These are phyloP conservation scores for Coenobita brevimanus DNA, from an alignment of 1,140 invertebrate species.

Conservation along the genomic window DNA sequence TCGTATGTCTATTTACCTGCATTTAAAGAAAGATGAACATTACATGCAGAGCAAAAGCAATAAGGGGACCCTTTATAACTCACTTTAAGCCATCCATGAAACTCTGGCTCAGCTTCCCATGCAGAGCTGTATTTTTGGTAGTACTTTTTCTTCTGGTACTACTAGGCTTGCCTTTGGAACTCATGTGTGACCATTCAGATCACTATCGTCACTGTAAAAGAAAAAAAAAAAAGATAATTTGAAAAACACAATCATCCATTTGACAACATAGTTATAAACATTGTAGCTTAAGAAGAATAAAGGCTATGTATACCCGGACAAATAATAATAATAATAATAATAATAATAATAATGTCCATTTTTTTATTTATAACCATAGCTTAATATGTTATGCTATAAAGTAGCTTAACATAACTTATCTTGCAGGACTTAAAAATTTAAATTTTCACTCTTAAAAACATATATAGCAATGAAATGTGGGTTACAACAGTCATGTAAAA, in stretches of 20 bases:
- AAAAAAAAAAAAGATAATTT: not conserved
- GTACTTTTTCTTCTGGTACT: not conserved
- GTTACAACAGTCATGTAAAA: too few relatives aligned
- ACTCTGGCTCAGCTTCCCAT: conserved; percentile 14
- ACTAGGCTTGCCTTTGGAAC: not conserved
- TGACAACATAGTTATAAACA: too few relatives aligned
- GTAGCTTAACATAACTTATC: too few relatives aligned
- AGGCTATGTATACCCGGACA: too few relatives aligned
- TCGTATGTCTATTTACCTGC: conserved; percentile 12
- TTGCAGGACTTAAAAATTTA: too few relatives aligned
- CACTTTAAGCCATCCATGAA: not conserved
- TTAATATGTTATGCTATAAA: too few relatives aligned
- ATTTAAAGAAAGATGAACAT: conserved; percentile 8
- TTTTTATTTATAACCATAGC: too few relatives aligned
- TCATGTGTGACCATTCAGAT: not conserved
- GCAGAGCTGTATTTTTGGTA: not conserved
- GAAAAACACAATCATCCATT: not conserved
- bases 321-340: too few relatives aligned
- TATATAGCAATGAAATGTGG: too few relatives aligned
- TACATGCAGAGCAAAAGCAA: conserved; percentile 16
- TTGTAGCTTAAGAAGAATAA: too few relatives aligned
- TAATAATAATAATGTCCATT: too few relatives aligned
- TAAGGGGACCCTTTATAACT: conserved; percentile 8
- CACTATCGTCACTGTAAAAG: conserved; percentile 1
- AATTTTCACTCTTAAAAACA: too few relatives aligned